These are phyloP conservation scores for Eciton burchellii DNA, from an alignment of 1,140 invertebrate species.

Conservation along the genomic window DNA sequence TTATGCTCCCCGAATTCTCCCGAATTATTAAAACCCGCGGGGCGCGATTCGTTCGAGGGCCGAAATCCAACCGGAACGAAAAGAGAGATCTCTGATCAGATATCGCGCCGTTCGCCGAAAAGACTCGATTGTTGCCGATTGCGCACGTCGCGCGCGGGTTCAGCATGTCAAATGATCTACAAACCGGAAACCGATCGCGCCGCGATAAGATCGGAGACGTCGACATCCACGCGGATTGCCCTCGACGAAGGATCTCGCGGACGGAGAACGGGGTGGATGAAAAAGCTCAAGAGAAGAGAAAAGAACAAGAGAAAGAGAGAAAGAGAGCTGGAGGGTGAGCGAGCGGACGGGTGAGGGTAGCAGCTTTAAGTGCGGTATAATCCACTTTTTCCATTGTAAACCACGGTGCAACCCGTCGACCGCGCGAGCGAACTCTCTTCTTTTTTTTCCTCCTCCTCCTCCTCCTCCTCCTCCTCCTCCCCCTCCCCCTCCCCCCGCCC, in stretches of 20 bases:
- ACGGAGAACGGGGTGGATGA: not conserved
- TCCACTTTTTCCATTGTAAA: conserved; percentile 45
- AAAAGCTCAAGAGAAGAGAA: not conserved
- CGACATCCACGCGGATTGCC: conserved; percentile 11
- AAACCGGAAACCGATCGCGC: conserved; percentile 35
- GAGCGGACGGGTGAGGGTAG: too few relatives aligned
- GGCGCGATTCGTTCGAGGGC: too few relatives aligned
- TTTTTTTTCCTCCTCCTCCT: too few relatives aligned
- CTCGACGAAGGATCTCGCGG: conserved; percentile 14
- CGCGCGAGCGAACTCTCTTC: conserved; percentile 47
- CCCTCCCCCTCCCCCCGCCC: too few relatives aligned
- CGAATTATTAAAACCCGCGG: not conserved
- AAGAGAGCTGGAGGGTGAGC: too few relatives aligned
- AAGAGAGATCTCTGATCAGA: too few relatives aligned
- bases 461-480: too few relatives aligned
- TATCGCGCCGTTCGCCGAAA: not conserved
- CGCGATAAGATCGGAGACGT: conserved; percentile 34
- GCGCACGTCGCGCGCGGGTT: not conserved
- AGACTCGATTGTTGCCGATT: not conserved
- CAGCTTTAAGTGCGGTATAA: conserved; percentile 40
- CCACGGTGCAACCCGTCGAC: conserved; percentile 29
- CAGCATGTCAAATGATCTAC: conserved; percentile 33
- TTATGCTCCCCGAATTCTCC: not conserved
- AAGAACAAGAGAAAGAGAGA: not conserved
- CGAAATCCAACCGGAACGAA: too few relatives aligned